Evolutionary conservation across 2,888 invertebrate species (phyloP).

Genomic region (Listrodromus nycthemerus): DNA sequence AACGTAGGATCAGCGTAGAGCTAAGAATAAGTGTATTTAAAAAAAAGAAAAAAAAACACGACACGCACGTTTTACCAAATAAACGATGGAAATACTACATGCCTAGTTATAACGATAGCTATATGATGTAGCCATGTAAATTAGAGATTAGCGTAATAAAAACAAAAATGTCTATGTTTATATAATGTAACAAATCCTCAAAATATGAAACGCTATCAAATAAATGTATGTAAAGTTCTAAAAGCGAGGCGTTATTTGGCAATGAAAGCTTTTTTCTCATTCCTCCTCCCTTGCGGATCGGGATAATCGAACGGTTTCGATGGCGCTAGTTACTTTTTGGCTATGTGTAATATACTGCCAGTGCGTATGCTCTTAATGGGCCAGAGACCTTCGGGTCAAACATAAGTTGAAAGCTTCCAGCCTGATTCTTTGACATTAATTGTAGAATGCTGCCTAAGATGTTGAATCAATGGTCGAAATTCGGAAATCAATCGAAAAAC

Average conservation of each 20-base stretch:
- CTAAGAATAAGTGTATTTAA: slow-evolving; percentile 68
- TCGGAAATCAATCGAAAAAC: no score
- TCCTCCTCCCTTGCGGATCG: background rate
- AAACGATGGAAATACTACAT: slow-evolving; percentile 77
- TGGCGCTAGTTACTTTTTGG: no score
- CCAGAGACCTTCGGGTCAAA: no score
- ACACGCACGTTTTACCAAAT: slow-evolving; percentile 77
- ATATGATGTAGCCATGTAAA: slow-evolving; percentile 69
- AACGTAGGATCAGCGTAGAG: slow-evolving; percentile 44
- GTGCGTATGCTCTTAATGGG: no score
- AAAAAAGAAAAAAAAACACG: slow-evolving; percentile 58
- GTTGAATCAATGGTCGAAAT: no score
- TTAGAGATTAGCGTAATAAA: slow-evolving; percentile 73
- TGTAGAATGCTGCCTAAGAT: no score
- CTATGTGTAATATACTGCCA: no score
- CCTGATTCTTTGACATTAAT: no score
- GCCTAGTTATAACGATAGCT: slow-evolving; percentile 71
- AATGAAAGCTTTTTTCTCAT: background rate
- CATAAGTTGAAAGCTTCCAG: no score
- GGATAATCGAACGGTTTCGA: no score
- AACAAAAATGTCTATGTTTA: slow-evolving; percentile 79
- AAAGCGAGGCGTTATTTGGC: background rate
- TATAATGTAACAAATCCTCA: slow-evolving; percentile 79
- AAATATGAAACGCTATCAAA: slow-evolving; percentile 76
- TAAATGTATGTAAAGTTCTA: slow-evolving; percentile 75